A percentile compares a stretch with the other conserved stretches of the same genome.
phyloP scores from a whole-genome alignment of 2,888 invertebrate species.

The Stenodera caucasica region DNA sequence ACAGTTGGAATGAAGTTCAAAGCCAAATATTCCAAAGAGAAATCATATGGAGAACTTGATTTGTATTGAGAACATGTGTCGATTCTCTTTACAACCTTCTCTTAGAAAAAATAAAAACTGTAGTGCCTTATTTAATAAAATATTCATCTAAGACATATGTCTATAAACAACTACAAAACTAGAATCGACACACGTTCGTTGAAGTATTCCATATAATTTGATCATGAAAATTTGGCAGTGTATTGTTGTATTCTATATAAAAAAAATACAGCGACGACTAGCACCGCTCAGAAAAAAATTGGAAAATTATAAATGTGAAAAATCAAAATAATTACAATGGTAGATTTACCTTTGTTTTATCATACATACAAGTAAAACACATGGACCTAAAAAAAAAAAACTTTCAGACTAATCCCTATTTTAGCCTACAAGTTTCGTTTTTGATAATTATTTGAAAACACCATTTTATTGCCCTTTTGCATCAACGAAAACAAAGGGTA shows the following conservation, averaged over 20 bases:
- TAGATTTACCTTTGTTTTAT: conserved; percentile 23
- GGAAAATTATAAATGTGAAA: conserved; percentile 26
- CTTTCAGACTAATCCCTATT: conserved; percentile 45
- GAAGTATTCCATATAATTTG: conserved; percentile 33
- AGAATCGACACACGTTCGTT: conserved; percentile 18
- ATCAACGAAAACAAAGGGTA: conserved; percentile 31
- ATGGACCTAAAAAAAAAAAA: conserved; percentile 48
- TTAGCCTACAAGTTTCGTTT: conserved; percentile 42
- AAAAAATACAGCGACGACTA: conserved; percentile 39
- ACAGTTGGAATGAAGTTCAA: conserved; percentile 48
- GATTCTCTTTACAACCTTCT: background rate
- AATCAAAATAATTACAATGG: conserved; percentile 39
- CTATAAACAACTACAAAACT: background rate
- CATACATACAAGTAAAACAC: conserved; percentile 45
- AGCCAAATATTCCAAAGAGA: conserved; percentile 38
- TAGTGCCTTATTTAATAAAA: background rate
- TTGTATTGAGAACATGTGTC: conserved; percentile 17
- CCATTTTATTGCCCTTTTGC: conserved; percentile 49
- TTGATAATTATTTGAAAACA: conserved; percentile 23
- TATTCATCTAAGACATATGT: conserved; percentile 7
- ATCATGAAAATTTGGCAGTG: conserved; percentile 42
- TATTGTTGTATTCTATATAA: conserved; percentile 14
- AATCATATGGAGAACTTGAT: conserved; percentile 39
- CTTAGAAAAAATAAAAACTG: background rate
- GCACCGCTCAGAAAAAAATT: conserved; percentile 31